Base-by-base conservation (phyloP, 37 sponge, comb jelly and placozoan genomes). In the Halichondria panicea region DNA sequence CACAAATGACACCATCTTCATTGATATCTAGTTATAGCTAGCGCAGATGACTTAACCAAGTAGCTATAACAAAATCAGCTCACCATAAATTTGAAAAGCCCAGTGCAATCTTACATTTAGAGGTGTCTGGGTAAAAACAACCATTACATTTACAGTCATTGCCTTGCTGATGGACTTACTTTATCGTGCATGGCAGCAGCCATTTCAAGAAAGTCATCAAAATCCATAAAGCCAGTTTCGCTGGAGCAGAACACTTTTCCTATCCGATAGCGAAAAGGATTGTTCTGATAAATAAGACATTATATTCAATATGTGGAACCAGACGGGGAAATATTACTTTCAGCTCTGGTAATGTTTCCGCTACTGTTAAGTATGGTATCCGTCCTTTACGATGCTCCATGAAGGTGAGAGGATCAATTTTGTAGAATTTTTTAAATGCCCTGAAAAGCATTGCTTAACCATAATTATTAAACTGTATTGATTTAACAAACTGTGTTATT, bases 51-150 rank as follows among this genome's bases (percentile, higher is more conserved):
- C 12, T 58, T n/a, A n/a, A n/a, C n/a, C n/a, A n/a, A 24, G 21
- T 58, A 58, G 27, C 27, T 58, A 74, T 43, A 71, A 71, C 15
- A 7, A 35, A 36, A 2, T 58, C 42, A 43, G 38, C 66, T 37
- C 27, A 77, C 78, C 67, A 66, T 38, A 77, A 28, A 77, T 66
- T 39, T 34, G 53, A 37, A 77, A 77, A 5, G 78, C 78, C 78
- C 66, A 77, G 9, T 54, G 13, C 37, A 77, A 36, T 50, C 66
- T 77, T 21, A 6, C 21, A 25, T 33, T 27, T 15, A 77, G 19
- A 66, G 45, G 41, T 31, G 70, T 46, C 80, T 79, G 54, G 0
- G 34, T 18, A 39, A 37, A 36, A 55, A 43, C n/a, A n/a, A n/a
- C n/a, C n/a, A n/a, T 50, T 50, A 18, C 18, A 18, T 50, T 19